phyloP scores from a whole-genome alignment of 1,140 invertebrate species.

The Luehdorfia chinensis region DNA sequence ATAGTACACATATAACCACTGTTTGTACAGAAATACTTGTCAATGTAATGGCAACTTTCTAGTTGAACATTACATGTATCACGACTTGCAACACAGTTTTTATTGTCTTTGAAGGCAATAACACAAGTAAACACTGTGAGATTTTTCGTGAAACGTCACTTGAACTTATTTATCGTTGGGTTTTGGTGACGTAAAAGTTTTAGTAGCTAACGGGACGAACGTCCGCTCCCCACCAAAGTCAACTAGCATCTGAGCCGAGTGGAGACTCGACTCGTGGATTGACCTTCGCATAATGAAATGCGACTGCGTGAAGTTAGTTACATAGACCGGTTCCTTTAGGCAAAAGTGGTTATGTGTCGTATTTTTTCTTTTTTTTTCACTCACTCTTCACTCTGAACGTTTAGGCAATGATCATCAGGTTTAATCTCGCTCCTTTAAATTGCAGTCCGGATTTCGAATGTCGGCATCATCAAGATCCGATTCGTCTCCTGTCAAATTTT shows the following conservation, averaged over 20 bases:
- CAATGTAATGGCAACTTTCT: constrained; percentile 36
- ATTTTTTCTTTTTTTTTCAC: constrained; percentile 30
- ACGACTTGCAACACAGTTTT: no score
- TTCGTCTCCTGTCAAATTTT: constrained; percentile 4
- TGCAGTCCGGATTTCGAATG: neutral
- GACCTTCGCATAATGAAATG: constrained; percentile 60
- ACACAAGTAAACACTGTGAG: constrained; percentile 1
- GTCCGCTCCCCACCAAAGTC: constrained; percentile 21
- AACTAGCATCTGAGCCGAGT: constrained; percentile 31
- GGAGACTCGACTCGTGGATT: constrained; percentile 26
- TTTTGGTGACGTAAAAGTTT: constrained; percentile 39
- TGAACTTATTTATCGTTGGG: constrained; percentile 10
- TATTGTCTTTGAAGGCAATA: no score
- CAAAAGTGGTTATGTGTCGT: constrained; percentile 44
- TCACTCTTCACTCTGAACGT: constrained; percentile 21
- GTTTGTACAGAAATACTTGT: constrained; percentile 29
- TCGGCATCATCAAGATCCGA: neutral
- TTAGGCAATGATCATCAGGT: constrained; percentile 11
- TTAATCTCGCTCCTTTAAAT: constrained; percentile 4
- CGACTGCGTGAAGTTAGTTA: constrained; percentile 46
- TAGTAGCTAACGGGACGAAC: constrained; percentile 17
- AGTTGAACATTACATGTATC: constrained; percentile 20
- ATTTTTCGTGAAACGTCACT: neutral
- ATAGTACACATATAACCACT: constrained; percentile 26
- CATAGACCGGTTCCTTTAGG: constrained; percentile 53